Conservation (phyloP, 2,113 vertebrate species). For the Sebastes fasciatus region DNA sequence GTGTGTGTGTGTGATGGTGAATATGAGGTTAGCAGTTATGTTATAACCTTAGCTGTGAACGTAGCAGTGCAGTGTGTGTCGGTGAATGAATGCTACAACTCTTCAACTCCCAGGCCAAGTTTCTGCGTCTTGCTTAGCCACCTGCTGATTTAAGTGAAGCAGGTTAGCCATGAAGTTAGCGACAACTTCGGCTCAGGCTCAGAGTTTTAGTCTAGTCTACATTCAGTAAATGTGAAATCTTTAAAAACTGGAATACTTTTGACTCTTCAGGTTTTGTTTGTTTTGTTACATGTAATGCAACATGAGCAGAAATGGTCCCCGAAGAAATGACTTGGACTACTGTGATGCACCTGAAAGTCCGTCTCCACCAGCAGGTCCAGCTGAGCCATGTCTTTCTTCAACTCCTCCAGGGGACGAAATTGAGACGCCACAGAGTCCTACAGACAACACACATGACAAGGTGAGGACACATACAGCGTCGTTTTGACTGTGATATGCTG, state of each 20-base stretch:
- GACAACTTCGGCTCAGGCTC: background rate
- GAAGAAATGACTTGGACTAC: too few species aligned
- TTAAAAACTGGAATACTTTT: background rate
- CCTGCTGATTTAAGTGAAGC: too few species aligned
- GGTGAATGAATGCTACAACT: too few species aligned
- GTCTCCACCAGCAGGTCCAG: conserved; percentile 92
- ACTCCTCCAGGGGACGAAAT: conserved; percentile 89
- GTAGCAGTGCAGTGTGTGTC: too few species aligned
- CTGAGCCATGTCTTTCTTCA: conserved; percentile 91
- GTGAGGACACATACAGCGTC: background rate
- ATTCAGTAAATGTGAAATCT: background rate
- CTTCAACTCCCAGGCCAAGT: too few species aligned
- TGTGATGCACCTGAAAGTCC: conserved; percentile 80
- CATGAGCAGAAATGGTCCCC: background rate
- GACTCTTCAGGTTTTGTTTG: background rate
- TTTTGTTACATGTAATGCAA: background rate
- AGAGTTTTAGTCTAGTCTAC: background rate
- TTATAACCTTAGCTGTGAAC: too few species aligned
- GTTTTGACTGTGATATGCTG: background rate
- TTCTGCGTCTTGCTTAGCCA: too few species aligned
- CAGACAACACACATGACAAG: background rate
- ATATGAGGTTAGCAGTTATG: too few species aligned
- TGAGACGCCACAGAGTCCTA: conserved; percentile 72
- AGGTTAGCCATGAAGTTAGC: too few species aligned
- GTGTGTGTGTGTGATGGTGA: too few species aligned